Conservation (phyloP, 2,113 vertebrate genomes). For the Motacilla alba region DNA sequence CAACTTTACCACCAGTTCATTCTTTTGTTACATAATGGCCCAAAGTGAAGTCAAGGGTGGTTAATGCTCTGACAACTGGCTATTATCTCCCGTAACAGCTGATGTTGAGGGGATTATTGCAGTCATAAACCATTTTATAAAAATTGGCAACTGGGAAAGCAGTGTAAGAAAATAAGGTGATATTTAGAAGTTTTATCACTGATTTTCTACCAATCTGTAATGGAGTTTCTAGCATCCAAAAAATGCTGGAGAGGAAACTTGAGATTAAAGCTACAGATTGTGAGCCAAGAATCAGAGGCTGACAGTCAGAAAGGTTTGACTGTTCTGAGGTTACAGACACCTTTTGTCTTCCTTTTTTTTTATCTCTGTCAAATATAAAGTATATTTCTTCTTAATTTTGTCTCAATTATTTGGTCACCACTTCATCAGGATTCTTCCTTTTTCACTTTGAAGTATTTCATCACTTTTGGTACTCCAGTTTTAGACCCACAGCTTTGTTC, state of each 20-base stretch:
- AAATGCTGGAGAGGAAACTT: constrained; percentile 28
- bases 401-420: background rate
- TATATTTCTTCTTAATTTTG: background rate
- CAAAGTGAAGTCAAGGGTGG: constrained; percentile 69
- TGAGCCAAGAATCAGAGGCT: background rate
- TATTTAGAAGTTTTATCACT: constrained; percentile 48
- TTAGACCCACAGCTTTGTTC: background rate
- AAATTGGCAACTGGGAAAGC: constrained; percentile 60
- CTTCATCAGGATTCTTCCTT: background rate
- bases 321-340: background rate
- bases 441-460: background rate
- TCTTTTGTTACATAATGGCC: constrained; percentile 71
- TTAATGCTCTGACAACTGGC: constrained; percentile 69
- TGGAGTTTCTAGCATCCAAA: constrained; percentile 27
- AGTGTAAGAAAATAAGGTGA: constrained; percentile 58
- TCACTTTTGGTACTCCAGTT: background rate
- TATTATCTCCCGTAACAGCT: constrained; percentile 69
- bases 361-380: background rate
- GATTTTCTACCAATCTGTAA: constrained; percentile 35
- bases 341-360: background rate
- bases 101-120: constrained; percentile 70
- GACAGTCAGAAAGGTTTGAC: background rate
- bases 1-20: constrained; percentile 61
- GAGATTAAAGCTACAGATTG: background rate
- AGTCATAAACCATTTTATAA: constrained; percentile 64